Conservation (phyloP, 2,888 invertebrate genomes). For the Steromphala cineraria region DNA sequence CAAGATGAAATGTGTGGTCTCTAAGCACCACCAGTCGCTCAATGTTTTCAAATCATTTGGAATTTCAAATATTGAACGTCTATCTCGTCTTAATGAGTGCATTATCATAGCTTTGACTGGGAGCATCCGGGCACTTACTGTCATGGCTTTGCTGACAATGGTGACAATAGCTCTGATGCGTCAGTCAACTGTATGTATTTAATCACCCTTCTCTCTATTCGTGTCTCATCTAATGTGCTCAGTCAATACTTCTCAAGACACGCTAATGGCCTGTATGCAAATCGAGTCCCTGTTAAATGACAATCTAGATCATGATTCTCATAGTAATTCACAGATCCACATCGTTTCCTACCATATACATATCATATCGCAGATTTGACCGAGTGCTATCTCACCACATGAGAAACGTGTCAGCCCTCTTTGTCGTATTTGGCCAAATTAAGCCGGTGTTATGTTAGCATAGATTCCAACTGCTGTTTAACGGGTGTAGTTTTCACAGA, state of each 20-base stretch:
- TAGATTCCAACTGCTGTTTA: not conserved
- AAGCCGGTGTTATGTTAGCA: not conserved
- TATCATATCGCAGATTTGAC: not conserved
- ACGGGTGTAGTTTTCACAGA: not conserved
- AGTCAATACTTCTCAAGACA: not conserved
- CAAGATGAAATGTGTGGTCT: no score
- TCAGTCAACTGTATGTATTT: no score
- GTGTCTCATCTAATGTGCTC: not conserved
- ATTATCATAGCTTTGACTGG: not conserved
- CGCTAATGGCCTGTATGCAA: not conserved
- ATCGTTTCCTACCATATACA: not conserved
- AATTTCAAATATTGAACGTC: conserved; percentile 2
- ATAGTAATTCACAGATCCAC: not conserved
- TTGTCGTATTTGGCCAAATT: not conserved
- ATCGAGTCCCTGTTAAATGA: not conserved
- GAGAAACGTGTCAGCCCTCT: not conserved
- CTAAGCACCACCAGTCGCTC: no score
- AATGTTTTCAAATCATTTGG: not conserved
- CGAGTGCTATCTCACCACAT: not conserved
- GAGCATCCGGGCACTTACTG: not conserved
- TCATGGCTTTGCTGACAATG: not conserved
- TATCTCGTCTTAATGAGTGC: not conserved
- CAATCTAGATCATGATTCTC: not conserved
- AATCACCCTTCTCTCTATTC: not conserved
- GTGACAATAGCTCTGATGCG: not conserved